Base-by-base conservation (phyloP, 37 sponge, comb jelly and placozoan genomes). In the Aplysina aerophoba region DNA sequence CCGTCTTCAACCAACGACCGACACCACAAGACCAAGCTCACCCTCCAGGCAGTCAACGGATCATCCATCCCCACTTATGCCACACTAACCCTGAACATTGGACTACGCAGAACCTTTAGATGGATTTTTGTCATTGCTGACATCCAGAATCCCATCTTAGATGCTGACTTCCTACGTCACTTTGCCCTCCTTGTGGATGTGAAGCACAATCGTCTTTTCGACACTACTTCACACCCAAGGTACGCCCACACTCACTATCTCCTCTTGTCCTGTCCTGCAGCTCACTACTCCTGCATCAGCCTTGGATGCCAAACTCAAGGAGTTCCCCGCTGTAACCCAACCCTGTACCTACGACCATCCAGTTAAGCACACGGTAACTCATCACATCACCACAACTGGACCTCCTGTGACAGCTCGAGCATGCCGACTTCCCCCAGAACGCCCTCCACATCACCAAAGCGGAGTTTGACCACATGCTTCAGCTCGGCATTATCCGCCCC, bases 91-190 rank as follows among this genome's bases (percentile, higher is more conserved):
- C 89, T 92, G 69, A 69, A 92, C 59, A 71, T 92, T 8, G 81
- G 87, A 0, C 87, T 92, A 0, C 72, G 84, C 22, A 84, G 89
- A 14, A 39, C 80, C 36, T 77, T 88, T 40, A 84, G 62, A 20
- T 92, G 89, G 93, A 86, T 89, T 59, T 92, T 89, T 56, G 86
- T 88, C 66, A 83, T 88, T n/a, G 92, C 92, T 77, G 92, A 92
- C 59, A 81, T 88, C 15, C 69, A 77, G 67, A 86, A 67, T 14
- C 89, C 92, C 50, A 86, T 92, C 65, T 55, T 92, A 2, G 89
- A 89, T 69, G 89, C 92, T 19, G 89, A 92, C 61, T 90, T 87
- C 63, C 81, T 89, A 28, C 16, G 34, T 28, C 81, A 89, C 20
- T 85, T 60, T 71, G 87, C 80, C 30, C 56, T 89, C 12, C n/a